phyloP scores from a whole-genome alignment of 64 coral and sea anemone species.

The Dendrophyllia cribrosa region DNA sequence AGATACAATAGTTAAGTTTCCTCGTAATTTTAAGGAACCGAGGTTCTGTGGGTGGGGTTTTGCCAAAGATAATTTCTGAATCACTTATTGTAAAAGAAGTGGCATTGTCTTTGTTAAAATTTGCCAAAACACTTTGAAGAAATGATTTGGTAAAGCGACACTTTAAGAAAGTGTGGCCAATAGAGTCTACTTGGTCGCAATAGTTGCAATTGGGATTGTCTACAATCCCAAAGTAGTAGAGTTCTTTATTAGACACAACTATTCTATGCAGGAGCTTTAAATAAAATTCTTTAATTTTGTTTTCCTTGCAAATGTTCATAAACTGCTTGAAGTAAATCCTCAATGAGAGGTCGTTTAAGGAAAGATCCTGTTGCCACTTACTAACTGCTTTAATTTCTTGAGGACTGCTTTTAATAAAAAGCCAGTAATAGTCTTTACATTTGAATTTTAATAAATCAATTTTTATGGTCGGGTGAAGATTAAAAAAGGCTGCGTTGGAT shows the following conservation, averaged over 20 bases:
- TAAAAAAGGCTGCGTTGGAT: not conserved
- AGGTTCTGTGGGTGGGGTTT: no score
- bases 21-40: no score
- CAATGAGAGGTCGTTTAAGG: not conserved
- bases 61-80: no score
- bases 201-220: not conserved
- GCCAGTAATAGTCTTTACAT: not conserved
- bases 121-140: not conserved
- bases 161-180: not conserved
- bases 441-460: not conserved
- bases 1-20: no score
- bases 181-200: not conserved
- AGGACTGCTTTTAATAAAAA: not conserved
- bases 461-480: not conserved
- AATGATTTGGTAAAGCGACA: not conserved
- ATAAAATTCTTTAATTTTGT: not conserved
- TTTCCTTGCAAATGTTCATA: not conserved
- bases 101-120: not conserved
- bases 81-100: no score
- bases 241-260: not conserved
- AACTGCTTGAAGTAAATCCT: not conserved
- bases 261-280: not conserved
- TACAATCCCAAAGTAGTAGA: not conserved
- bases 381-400: not conserved
- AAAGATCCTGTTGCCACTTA: not conserved